Evolutionary conservation across 2,888 invertebrate genomes (phyloP), one percentile per base, ranked within the genome.

Genomic region (Halictus quadricinctus): DNA sequence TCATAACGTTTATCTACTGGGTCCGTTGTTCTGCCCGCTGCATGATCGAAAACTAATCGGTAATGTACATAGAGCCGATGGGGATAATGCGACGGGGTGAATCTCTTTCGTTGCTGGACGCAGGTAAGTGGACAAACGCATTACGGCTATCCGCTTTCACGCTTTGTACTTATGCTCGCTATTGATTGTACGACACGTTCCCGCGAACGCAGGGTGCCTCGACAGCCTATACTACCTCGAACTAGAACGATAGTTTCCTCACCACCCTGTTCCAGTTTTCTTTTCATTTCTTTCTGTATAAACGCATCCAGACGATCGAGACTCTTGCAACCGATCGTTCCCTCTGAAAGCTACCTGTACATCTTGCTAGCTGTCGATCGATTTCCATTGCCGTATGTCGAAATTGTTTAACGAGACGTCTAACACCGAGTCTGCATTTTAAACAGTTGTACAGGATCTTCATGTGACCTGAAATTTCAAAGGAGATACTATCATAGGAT

Each of bases 21-120:
- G 92, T 92, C 91, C 93, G 91, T 93, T 93, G 91, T 92, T 92
- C 93, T 91, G 93, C 92, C 93, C 92, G 93, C 91, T 93, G 94
- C 94, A 94, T 94, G 94, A 92, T 89, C 87, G 43, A 92, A 87
- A 88, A 93, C 91, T 93, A 93, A 93, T 93, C 89, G 92, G 90
- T 92, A 92, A 93, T 92, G 90, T 92, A 92, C 90, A 91, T 90
- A 90, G 12, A 64, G 79, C 85, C 18, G 87, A 88, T 70, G 82
- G 84, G 79, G 69, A 81, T 64, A 76, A 48, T 60, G 36, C 43
- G 70, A 43, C 83, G 64, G 64, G n/a, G 58, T n/a, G 58, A 58
- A 12, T 81, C 82, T 81, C 82, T 81, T 29, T 73, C 60, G 76
- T 54, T 48, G 48, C 75, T 76, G 78, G 76, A 83, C 48, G 77